These are phyloP conservation scores for Nycticorax nycticorax DNA, from an alignment of 2,113 vertebrate species.

Conservation along the genomic window DNA sequence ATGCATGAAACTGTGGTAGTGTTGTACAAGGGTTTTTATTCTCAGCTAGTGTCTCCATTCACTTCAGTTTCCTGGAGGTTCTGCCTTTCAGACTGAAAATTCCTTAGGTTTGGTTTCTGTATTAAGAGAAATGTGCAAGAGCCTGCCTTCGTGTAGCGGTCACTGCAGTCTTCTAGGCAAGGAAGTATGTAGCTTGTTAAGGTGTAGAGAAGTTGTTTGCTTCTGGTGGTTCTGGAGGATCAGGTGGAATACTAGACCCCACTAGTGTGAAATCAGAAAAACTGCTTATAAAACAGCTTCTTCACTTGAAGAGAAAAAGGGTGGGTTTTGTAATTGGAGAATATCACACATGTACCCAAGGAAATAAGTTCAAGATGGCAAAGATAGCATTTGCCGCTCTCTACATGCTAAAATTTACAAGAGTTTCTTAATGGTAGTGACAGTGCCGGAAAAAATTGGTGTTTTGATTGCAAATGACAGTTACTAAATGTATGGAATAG, in stretches of 20 bases:
- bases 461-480: slow-evolving; percentile 15
- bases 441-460: neutral
- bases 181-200: neutral
- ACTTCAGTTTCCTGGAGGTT: neutral
- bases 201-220: neutral
- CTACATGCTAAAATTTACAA: neutral
- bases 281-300: neutral
- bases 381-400: neutral
- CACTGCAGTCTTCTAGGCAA: neutral
- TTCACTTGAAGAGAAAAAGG: neutral
- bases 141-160: neutral
- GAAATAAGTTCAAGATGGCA: neutral
- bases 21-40: neutral
- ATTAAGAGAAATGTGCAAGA: neutral
- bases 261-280: neutral
- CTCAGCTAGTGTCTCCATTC: neutral
- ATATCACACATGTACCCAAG: neutral
- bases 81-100: neutral
- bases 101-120: neutral
- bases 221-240: neutral
- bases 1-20: neutral
- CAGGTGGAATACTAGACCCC: neutral
- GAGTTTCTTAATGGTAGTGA: neutral
- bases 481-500: neutral
- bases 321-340: neutral